These are phyloP conservation scores for Hippocampus guttulatus DNA, from an alignment of 2,113 vertebrate genomes.

Conservation along the genomic window DNA sequence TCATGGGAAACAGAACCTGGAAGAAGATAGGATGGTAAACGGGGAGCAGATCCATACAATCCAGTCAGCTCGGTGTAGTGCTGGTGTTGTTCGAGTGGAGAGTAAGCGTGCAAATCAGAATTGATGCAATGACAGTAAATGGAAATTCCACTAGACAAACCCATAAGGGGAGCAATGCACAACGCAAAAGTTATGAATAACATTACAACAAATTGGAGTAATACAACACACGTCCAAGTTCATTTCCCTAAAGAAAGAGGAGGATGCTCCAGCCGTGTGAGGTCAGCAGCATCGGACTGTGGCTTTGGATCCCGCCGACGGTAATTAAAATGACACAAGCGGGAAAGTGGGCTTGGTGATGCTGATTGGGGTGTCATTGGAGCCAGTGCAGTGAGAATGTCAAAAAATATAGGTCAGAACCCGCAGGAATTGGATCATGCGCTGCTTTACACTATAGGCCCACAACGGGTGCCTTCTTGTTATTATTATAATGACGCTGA, in stretches of 20 bases:
- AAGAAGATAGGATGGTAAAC: conserved; percentile 8
- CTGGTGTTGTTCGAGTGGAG: neutral
- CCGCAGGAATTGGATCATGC: conserved; percentile 28
- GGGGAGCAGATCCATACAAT: conserved; percentile 6
- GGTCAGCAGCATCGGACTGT: neutral
- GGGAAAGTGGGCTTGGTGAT: conserved; percentile 27
- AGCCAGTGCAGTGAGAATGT: conserved; percentile 20
- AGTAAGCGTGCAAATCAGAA: neutral
- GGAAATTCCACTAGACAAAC: neutral
- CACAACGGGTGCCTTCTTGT: neutral
- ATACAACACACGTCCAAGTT: conserved; percentile 17
- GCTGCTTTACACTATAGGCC: conserved; percentile 20
- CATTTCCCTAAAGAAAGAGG: conserved; percentile 30
- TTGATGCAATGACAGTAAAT: neutral
- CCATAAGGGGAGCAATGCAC: neutral
- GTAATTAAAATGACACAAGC: conserved; percentile 33
- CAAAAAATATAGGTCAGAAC: conserved; percentile 40
- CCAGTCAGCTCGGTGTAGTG: neutral
- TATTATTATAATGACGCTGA: neutral
- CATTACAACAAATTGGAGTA: conserved; percentile 12
- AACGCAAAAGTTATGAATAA: conserved; percentile 7
- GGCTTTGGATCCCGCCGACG: conserved; percentile 2
- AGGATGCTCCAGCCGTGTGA: conserved; percentile 12
- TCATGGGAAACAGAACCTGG: conserved; percentile 7
- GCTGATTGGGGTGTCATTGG: conserved; percentile 36